phyloP scores from a whole-genome alignment of 64 coral and sea anemone species.

The Trachythela sp. region DNA sequence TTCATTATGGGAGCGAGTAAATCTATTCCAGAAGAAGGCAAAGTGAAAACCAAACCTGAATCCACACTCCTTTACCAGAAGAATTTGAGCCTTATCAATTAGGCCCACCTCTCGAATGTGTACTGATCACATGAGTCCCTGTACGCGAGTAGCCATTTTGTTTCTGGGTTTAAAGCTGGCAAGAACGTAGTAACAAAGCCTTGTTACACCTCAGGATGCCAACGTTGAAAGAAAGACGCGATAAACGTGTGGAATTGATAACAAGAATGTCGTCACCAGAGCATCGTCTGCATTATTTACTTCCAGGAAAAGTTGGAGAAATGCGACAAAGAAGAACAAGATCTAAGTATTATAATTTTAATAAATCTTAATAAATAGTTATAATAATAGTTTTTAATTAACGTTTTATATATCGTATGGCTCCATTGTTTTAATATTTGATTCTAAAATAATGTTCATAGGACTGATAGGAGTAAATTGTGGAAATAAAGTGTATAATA shows the following conservation, averaged over 20 bases:
- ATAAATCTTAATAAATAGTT: too few relatives aligned
- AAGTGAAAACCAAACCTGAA: background rate
- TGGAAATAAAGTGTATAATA: too few relatives aligned
- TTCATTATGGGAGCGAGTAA: too few relatives aligned
- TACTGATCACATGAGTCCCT: background rate
- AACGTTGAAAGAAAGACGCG: background rate
- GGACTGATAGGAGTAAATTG: too few relatives aligned
- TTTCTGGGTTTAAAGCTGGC: conserved; percentile 52
- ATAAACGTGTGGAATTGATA: background rate
- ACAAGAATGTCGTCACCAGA: background rate
- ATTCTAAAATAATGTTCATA: too few relatives aligned
- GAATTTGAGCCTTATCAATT: background rate
- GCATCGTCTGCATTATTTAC: background rate
- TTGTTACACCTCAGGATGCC: background rate
- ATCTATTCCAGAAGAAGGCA: too few relatives aligned
- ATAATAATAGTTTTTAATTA: too few relatives aligned
- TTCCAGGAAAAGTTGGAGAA: background rate
- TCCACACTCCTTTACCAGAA: background rate
- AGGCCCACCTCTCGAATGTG: background rate
- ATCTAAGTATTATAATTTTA: background rate
- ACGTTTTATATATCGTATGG: too few relatives aligned
- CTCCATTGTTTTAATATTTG: too few relatives aligned
- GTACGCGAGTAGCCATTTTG: background rate
- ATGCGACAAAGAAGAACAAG: background rate
- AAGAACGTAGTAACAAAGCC: conserved; percentile 38